These are phyloP conservation scores for Pelecanus crispus DNA, from an alignment of 2,113 vertebrate species.

Conservation along the genomic window DNA sequence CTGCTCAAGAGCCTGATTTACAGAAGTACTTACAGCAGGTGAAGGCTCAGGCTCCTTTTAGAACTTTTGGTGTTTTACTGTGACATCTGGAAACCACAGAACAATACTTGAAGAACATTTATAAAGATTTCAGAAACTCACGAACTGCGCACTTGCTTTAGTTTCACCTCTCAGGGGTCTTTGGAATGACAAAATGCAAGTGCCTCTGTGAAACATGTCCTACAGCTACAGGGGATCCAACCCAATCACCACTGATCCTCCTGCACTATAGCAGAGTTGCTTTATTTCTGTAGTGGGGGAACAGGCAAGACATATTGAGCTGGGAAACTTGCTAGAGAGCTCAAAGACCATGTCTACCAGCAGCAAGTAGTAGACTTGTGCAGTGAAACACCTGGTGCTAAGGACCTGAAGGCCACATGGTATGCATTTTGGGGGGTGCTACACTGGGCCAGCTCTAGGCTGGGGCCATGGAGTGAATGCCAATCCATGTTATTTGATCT, in stretches of 20 bases:
- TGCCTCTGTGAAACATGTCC: not conserved
- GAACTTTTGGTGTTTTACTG: not conserved
- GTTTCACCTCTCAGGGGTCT: not conserved
- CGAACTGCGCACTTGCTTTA: not conserved
- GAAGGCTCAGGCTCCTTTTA: not conserved
- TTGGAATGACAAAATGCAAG: not conserved
- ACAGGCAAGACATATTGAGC: not conserved
- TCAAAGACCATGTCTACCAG: not conserved
- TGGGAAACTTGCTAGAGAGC: not conserved
- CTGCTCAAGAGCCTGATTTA: not conserved
- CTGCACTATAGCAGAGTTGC: not conserved
- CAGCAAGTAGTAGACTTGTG: not conserved
- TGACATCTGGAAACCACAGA: not conserved
- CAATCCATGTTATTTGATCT: not conserved
- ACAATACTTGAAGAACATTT: not conserved
- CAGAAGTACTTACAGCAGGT: not conserved
- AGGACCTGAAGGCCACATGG: not conserved
- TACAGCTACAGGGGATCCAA: not conserved
- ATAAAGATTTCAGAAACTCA: not conserved
- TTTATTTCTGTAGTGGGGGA: not conserved
- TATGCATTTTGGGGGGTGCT: not conserved
- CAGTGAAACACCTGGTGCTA: not conserved
- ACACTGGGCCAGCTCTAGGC: not conserved
- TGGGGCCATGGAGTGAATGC: not conserved
- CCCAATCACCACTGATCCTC: not conserved